A percentile compares a stretch with the other conserved stretches of the same genome.
phyloP scores from a whole-genome alignment of 2,113 vertebrate genomes.

The Odontophorus gujanensis region DNA sequence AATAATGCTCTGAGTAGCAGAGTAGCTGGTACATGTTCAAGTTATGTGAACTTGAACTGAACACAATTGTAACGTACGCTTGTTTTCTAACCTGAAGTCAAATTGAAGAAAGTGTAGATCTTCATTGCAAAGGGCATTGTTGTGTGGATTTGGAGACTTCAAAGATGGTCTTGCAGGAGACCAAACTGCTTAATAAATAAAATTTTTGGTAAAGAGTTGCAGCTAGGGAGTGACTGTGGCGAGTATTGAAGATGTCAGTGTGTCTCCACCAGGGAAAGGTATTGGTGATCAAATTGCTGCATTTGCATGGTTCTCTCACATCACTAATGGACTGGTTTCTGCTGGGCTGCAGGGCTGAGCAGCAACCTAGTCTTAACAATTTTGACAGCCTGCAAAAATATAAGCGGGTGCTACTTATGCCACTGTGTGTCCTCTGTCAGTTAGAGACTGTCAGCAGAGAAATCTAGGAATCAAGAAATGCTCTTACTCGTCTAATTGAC shows the following conservation, averaged over 20 bases:
- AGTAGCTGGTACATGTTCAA: neutral
- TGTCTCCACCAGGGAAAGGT: neutral
- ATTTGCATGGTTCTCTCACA: neutral
- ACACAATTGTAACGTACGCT: neutral
- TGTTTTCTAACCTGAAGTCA: neutral
- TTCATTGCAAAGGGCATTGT: neutral
- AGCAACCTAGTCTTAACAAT: neutral
- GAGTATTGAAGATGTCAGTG: neutral
- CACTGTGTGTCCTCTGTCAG: neutral
- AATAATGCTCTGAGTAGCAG: slow-evolving; percentile 12
- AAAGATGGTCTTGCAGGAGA: neutral
- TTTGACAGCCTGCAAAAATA: neutral
- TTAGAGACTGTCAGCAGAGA: neutral
- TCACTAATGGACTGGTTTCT: neutral
- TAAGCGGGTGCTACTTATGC: neutral
- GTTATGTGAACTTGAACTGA: neutral
- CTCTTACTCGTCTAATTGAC: neutral
- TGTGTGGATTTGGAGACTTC: neutral
- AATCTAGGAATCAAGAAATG: neutral
- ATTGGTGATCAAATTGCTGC: neutral
- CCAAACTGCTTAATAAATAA: neutral
- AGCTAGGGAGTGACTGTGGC: neutral
- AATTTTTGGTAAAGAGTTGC: neutral
- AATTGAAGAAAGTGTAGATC: neutral
- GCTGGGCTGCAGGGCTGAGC: neutral